Conservation (phyloP, 2,113 vertebrate species). For the Toxotes chatareus region DNA sequence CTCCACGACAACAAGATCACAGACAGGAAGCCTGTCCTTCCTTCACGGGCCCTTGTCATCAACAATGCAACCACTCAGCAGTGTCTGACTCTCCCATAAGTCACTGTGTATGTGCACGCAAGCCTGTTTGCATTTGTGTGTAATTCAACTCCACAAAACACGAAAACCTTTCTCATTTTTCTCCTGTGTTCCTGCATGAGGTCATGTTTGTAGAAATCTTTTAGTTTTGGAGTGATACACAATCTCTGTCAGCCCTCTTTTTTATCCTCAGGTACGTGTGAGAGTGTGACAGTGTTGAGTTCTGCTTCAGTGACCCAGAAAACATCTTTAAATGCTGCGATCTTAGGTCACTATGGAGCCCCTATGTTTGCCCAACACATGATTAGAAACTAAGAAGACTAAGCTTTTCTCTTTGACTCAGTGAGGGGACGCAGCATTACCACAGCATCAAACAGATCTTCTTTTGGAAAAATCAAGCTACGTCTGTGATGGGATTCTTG, state of each 20-base stretch:
- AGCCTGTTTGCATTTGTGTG: constrained; percentile 50
- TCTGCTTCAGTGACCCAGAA: constrained; percentile 64
- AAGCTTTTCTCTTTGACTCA: constrained; percentile 13
- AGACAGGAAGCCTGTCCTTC: constrained; percentile 74
- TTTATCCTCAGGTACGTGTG: constrained; percentile 31
- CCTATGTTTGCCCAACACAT: constrained; percentile 54
- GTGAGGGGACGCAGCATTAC: neutral
- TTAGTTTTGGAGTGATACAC: neutral
- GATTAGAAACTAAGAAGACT: constrained; percentile 35
- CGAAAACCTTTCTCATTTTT: neutral
- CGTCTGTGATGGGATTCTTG: neutral
- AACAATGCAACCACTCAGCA: constrained; percentile 76
- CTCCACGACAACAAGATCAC: constrained; percentile 77
- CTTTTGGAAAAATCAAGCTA: neutral
- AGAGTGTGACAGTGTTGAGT: constrained; percentile 38
- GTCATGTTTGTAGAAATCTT: constrained; percentile 17
- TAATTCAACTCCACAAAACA: constrained; percentile 44
- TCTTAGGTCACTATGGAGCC: constrained; percentile 38
- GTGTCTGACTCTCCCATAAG: constrained; percentile 56
- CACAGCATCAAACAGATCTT: neutral
- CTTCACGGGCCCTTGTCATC: constrained; percentile 72
- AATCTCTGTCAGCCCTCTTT: neutral
- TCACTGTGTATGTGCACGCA: constrained; percentile 36
- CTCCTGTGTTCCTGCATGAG: constrained; percentile 6
- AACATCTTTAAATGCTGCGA: constrained; percentile 49